Conservation (phyloP, 2,113 vertebrate species). For the Petromus typicus region DNA sequence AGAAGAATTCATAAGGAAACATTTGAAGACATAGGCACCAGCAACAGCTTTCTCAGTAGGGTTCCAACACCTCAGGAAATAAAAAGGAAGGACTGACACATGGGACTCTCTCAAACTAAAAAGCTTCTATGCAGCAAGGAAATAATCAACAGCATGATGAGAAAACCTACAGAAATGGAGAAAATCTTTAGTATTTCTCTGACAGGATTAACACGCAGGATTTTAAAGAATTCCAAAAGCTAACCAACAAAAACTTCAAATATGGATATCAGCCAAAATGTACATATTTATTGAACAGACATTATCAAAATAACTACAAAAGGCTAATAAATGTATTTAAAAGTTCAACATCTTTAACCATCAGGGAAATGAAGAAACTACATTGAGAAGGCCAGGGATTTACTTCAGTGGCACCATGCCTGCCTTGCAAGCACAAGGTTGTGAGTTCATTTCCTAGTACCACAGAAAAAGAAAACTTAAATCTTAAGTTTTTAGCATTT, state of each 20-base stretch:
- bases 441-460: too few relatives aligned
- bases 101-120: neutral
- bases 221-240: neutral
- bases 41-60: neutral
- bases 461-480: too few relatives aligned
- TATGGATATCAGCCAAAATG: too few relatives aligned
- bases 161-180: neutral
- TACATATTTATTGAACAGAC: neutral
- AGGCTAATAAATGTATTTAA: neutral
- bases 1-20: neutral
- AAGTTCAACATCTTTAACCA: neutral
- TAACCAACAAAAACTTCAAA: neutral
- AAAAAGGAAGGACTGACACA: neutral
- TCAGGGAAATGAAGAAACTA: neutral
- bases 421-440: too few relatives aligned
- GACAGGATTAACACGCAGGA: neutral
- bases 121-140: too few relatives aligned
- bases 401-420: too few relatives aligned
- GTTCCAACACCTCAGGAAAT: neutral
- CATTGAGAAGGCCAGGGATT: neutral
- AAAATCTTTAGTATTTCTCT: neutral
- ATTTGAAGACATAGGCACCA: neutral
- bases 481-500: too few relatives aligned
- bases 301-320: neutral
- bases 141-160: neutral